Evolutionary conservation across 2,888 invertebrate species (phyloP), one percentile per base, ranked within the genome.

Genomic region (Sphaeridia pumilis): DNA sequence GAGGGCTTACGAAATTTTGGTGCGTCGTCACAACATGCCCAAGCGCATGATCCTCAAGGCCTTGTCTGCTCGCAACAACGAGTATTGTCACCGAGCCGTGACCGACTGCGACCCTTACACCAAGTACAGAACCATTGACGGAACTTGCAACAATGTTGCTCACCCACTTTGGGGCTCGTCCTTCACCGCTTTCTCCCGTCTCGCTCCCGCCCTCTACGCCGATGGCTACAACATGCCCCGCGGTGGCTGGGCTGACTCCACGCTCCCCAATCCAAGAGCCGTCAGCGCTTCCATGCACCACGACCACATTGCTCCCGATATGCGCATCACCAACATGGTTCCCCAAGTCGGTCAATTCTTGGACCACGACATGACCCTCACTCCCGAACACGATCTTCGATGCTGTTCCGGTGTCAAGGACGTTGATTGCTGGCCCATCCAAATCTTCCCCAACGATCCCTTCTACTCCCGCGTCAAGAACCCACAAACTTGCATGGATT

Each of bases 341-440:
- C 61, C 60, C 7, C 65, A 65, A 58, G 46, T 64, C 17, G 65
- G 65, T 1, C 60, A 63, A 47, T 63, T 63, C 49, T 21, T 63
- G 4, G 65, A 65, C 52, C 65, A 65, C 47, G 65, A 65, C 31
- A 54, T 65, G 55, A 65, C 64, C 1, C 38, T 63, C 2, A 59
- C 63, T 1, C 63, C 63, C 2, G 63, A 63, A 55, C 49, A 34
- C 34, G 63, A 57, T 35, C 54, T 54, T 31, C 26, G 34, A 4
- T 57, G 57, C 22, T 57, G 57, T 34, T 41, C 36, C 10, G 43
- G 26, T 4, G 22, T 28, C 21, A 38, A 44, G 45, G 52, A 60
- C 36, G 42, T 42, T 25, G 64, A 64, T 35, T 64, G 64, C 41
- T 58, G 57, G 51, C 52, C 59, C 1, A 64, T 64, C 10, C 35